Base-by-base conservation (phyloP, 2,888 invertebrate genomes). In the Nomada lathburiana region DNA sequence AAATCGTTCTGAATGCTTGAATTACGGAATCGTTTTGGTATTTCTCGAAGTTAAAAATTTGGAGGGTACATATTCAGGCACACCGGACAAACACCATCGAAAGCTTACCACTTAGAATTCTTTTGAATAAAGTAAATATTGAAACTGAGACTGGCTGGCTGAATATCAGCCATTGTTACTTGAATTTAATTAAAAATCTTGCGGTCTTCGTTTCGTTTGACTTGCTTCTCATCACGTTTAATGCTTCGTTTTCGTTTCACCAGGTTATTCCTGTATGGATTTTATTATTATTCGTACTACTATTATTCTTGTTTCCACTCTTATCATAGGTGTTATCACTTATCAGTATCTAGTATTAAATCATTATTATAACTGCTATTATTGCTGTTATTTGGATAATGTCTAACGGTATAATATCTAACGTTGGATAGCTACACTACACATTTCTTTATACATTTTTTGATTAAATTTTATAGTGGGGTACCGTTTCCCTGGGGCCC, bases 141-240 rank as follows among this genome's bases (percentile, higher is more conserved):
- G 47, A 26, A 69, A 9, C 18, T 59, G 50, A 63, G 55, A 75
- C 42, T 63, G 50, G 42, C 47, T 55, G 47, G 50, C 42, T 18
- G 57, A 63, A 57, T 75, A 20, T n/a, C 26, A 47, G 53, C 68
- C 23, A 60, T 60, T 55, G 42, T 55, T 63, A 42, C 26, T 20
- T 47, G 57, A 47, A 57, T 75, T 78, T 78, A 78, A 78, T 78
- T 78, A 78, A 78, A 75, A 75, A 68, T 68, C 75, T 57, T 20
- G 10, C 55, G 23, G 10, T 23, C 55, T 23, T 20, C 1, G 26
- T 23, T 23, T 23, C 2, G 11, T 11, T 11, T 13, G 20, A 23
- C 55, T 57, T 57, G 23, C 55, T 62, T 23, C 18, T 50, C 18
- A 20, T 42, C 52, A 26, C 26, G n/a, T 20, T 52, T 70, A 68